Conservation (phyloP, 2,888 invertebrate genomes). For the Margaritifera margaritifera region DNA sequence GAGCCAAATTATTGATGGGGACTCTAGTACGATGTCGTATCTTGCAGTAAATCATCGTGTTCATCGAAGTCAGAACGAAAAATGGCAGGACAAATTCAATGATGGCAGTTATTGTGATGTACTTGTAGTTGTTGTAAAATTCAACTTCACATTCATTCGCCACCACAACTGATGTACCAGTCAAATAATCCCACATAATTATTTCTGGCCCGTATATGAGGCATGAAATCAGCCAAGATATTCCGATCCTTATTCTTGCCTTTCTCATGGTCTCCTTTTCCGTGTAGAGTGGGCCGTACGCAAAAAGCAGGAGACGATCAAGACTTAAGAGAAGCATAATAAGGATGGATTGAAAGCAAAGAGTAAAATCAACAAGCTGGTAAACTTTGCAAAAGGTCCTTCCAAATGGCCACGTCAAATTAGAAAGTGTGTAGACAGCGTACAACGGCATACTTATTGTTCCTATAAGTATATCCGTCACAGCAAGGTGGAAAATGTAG, state of each 20-base stretch:
- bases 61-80: constrained; percentile 35
- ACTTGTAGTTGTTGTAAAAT: constrained; percentile 41
- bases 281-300: constrained; percentile 38
- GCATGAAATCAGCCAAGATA: constrained; percentile 48
- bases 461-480: constrained; percentile 48
- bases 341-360: constrained; percentile 47
- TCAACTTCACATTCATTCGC: constrained; percentile 52
- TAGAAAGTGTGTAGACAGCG: constrained; percentile 43
- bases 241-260: constrained; percentile 27
- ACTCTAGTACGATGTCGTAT: constrained; percentile 31
- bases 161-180: constrained; percentile 41
- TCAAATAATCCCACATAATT: constrained; percentile 51
- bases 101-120: constrained; percentile 41
- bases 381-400: constrained; percentile 49
- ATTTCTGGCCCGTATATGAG: constrained; percentile 51
- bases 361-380: constrained; percentile 45
- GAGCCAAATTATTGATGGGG: too few relatives aligned
- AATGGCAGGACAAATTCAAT: constrained; percentile 53
- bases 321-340: constrained; percentile 51
- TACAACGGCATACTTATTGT: constrained; percentile 51
- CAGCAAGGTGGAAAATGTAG: constrained; percentile 51
- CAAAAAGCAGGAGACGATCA: constrained; percentile 47
- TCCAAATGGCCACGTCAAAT: constrained; percentile 50
- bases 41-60: constrained; percentile 40
- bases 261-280: constrained; percentile 32